Percentiles rank a stretch among this genome's conserved stretches.
Evolutionary conservation across 37 sponge, comb jelly and placozoan genomes (phyloP).

Genomic region (Aphrocallistes beatrix): DNA sequence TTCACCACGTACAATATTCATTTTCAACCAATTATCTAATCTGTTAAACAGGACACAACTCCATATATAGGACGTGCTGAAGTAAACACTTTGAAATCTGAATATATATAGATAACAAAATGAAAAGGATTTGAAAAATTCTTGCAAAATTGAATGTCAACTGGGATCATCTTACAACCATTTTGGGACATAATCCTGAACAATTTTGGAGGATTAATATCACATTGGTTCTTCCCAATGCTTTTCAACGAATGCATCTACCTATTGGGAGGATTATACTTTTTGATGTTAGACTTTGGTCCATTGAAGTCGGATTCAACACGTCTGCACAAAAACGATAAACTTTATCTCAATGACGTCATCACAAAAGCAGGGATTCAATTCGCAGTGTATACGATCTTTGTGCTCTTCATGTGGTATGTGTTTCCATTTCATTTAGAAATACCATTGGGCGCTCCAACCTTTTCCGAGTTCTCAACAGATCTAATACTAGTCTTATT

Average conservation of each 20-base stretch:
- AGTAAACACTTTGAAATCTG: too few species aligned
- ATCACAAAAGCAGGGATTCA: neutral
- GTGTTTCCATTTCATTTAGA: neutral
- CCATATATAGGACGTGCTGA: too few species aligned
- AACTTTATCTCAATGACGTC: neutral
- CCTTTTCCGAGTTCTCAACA: neutral
- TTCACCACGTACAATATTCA: too few species aligned
- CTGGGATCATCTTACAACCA: too few species aligned
- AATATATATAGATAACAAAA: too few species aligned
- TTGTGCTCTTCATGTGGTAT: neutral
- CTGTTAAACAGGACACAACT: too few species aligned
- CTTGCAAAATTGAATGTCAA: too few species aligned
- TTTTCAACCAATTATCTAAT: too few species aligned
- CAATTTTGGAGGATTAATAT: neutral
- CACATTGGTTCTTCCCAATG: conserved; percentile 16
- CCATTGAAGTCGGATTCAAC: neutral
- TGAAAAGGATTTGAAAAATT: too few species aligned
- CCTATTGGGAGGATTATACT: neutral
- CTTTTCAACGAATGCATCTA: neutral
- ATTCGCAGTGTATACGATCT: neutral
- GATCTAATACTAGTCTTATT: neutral
- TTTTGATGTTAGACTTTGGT: conserved; percentile 13
- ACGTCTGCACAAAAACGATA: neutral
- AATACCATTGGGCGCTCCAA: neutral
- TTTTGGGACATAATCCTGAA: neutral